These are phyloP conservation scores for Mnemiopsis leidyi DNA, from an alignment of 37 sponge, comb jelly and placozoan genomes.

Conservation along the genomic window DNA sequence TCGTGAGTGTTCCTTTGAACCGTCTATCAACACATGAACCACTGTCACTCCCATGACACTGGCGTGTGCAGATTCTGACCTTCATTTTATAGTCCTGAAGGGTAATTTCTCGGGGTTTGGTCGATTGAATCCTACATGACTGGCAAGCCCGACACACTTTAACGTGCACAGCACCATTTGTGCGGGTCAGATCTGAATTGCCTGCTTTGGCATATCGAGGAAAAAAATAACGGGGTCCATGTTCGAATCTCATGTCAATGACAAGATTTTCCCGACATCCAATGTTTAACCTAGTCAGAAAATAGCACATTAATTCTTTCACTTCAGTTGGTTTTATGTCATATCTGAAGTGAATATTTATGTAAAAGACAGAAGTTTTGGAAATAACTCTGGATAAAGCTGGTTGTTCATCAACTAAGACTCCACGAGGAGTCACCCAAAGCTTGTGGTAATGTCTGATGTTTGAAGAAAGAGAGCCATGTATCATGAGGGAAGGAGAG, in stretches of 20 bases:
- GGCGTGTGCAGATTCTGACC: not conserved
- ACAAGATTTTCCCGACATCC: conserved; percentile 13
- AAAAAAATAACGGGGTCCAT: not conserved
- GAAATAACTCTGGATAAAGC: not conserved
- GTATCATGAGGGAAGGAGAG: not conserved
- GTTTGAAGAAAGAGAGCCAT: not conserved
- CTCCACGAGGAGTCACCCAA: conserved; percentile 38
- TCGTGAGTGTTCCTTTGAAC: not conserved
- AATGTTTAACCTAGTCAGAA: not conserved
- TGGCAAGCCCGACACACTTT: not conserved
- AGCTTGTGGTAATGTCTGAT: conserved; percentile 27
- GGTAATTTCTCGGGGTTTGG: not conserved
- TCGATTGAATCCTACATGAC: not conserved
- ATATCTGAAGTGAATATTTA: not conserved
- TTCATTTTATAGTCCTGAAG: not conserved
- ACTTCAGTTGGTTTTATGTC: not conserved
- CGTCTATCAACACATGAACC: not conserved
- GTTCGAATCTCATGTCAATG: conserved; percentile 1
- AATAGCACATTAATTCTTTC: conserved; percentile 26
- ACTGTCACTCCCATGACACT: conserved; percentile 22
- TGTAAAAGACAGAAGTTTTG: conserved; percentile 8
- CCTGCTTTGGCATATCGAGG: not conserved
- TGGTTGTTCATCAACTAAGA: conserved; percentile 13
- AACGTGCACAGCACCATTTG: conserved; percentile 1
- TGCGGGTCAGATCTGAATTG: not conserved